Evolutionary conservation across 2,797 vertebrate genomes (phyloP).

Genomic region (Eupleurogrammus muticus): DNA sequence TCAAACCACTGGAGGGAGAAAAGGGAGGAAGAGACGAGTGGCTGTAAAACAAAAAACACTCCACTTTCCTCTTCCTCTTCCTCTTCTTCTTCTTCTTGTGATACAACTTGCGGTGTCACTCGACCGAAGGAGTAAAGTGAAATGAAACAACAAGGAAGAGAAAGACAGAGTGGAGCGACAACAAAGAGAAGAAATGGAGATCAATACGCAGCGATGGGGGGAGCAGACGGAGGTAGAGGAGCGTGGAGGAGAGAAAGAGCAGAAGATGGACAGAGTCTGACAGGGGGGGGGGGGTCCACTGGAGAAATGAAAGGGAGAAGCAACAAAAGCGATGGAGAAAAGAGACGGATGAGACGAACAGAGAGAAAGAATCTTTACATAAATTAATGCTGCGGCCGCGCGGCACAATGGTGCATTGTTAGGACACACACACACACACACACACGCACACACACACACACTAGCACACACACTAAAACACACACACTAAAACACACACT

Average conservation of each 20-base stretch:
- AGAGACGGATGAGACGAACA: conserved; percentile 66
- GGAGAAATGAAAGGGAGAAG: conserved; percentile 56
- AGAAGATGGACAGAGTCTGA: conserved; percentile 69
- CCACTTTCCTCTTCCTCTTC: too few species aligned
- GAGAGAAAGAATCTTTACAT: conserved; percentile 83
- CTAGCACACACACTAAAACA: conserved; percentile 43
- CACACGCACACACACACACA: conserved; percentile 38
- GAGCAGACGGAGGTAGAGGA: conserved; percentile 58
- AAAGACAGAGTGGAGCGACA: conserved; percentile 66
- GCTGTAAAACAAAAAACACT: conserved; percentile 63
- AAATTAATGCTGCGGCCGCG: conserved; percentile 81
- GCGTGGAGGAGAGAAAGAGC: conserved; percentile 59
- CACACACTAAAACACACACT: too few species aligned
- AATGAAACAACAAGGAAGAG: conserved; percentile 57
- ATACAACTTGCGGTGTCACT: conserved; percentile 61
- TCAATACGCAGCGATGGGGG: conserved; percentile 59
- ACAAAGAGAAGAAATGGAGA: conserved; percentile 68
- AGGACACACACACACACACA: conserved; percentile 49
- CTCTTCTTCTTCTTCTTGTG: too few species aligned
- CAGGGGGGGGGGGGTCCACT: conserved; percentile 37
- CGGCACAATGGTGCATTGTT: conserved; percentile 84
- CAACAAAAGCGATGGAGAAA: conserved; percentile 71
- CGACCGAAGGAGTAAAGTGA: conserved; percentile 35
- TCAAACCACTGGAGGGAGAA: conserved; percentile 51
- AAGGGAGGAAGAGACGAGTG: conserved; percentile 42